These are phyloP conservation scores for Mesorhabditis belari DNA, from an alignment of 2,888 invertebrate species.

Conservation along the genomic window DNA sequence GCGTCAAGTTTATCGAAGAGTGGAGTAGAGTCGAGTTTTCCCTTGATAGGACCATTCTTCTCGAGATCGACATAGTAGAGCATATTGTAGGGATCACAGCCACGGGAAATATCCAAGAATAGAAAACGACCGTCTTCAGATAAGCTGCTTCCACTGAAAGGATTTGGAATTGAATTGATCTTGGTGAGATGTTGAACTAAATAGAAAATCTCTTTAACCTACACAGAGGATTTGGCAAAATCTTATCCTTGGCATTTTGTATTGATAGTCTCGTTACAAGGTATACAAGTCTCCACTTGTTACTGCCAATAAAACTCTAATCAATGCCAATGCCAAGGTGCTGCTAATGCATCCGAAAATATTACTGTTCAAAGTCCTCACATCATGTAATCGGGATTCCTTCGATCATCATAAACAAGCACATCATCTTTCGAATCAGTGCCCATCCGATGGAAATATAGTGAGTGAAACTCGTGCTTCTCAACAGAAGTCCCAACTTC, in stretches of 20 bases:
- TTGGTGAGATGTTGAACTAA: too few species aligned
- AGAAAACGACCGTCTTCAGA: conserved; percentile 85
- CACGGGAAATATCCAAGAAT: conserved; percentile 73
- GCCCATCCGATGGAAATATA: conserved; percentile 83
- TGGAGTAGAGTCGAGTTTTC: conserved; percentile 69
- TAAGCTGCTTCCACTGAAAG: conserved; percentile 71
- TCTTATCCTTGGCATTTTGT: too few species aligned
- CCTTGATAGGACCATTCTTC: conserved; percentile 28
- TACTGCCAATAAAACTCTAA: too few species aligned
- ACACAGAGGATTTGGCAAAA: too few species aligned
- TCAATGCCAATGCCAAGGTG: too few species aligned
- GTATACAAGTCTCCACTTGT: neutral
- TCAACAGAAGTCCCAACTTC: conserved; percentile 86
- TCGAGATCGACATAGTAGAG: neutral
- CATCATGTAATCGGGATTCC: conserved; percentile 24
- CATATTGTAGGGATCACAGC: conserved; percentile 76
- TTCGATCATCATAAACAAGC: conserved; percentile 67
- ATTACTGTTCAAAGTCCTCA: too few species aligned
- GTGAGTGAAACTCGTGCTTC: conserved; percentile 79
- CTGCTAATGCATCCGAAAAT: too few species aligned
- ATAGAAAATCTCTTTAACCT: too few species aligned
- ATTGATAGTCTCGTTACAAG: too few species aligned
- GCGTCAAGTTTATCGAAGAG: conserved; percentile 83
- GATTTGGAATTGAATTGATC: neutral
- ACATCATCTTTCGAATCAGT: conserved; percentile 79